Percentiles rank a stretch among this genome's conserved stretches.
phyloP scores from a whole-genome alignment of 2,888 invertebrate species.

The Erebia epiphron region DNA sequence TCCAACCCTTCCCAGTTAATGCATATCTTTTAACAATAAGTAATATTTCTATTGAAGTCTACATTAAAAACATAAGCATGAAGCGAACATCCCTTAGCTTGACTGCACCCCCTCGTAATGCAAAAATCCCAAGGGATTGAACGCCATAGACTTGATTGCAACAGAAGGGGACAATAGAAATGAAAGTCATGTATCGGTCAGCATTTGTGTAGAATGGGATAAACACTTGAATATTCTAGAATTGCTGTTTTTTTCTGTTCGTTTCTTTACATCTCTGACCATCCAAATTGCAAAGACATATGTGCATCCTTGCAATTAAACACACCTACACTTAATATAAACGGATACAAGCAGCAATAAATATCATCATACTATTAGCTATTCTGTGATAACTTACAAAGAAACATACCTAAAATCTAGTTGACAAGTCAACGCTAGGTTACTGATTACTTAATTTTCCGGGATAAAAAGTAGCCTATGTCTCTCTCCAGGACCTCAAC shows the following conservation, averaged over 20 bases:
- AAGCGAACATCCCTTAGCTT: conserved; percentile 51
- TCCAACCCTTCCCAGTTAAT: conserved; percentile 36
- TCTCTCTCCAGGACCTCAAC: too few relatives aligned
- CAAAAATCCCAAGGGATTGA: conserved; percentile 56
- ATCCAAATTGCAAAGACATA: too few relatives aligned
- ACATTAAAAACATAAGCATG: conserved; percentile 68
- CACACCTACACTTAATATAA: too few relatives aligned
- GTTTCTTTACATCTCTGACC: too few relatives aligned
- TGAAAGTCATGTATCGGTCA: conserved; percentile 43
- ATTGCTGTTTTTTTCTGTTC: background rate
- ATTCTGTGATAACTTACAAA: too few relatives aligned
- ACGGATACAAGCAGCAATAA: too few relatives aligned
- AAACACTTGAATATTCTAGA: background rate
- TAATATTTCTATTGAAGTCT: conserved; percentile 46
- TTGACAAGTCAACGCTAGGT: too few relatives aligned
- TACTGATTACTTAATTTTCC: too few relatives aligned
- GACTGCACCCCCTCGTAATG: conserved; percentile 49
- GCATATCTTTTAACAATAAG: conserved; percentile 35
- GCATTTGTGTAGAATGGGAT: background rate
- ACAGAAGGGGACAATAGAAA: conserved; percentile 43
- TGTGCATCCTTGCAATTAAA: too few relatives aligned
- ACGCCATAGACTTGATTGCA: conserved; percentile 53
- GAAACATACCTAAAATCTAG: too few relatives aligned
- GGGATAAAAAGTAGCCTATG: too few relatives aligned
- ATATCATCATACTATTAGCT: too few relatives aligned